Conservation (phyloP, 1,140 invertebrate genomes). For the Batillaria attramentaria region DNA sequence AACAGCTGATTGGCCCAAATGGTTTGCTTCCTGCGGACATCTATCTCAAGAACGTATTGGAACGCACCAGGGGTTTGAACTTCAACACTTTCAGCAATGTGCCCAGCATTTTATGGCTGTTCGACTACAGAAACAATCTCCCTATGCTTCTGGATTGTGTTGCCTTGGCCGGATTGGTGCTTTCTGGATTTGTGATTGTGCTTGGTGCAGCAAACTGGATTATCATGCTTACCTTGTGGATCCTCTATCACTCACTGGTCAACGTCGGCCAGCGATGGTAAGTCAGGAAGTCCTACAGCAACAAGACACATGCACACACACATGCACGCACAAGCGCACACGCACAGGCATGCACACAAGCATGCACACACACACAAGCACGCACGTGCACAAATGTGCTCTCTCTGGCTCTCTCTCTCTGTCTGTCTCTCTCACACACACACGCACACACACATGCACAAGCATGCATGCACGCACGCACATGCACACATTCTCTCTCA, state of each 20-base stretch:
- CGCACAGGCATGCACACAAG: no score
- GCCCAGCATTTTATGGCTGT: constrained; percentile 69
- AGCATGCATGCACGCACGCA: no score
- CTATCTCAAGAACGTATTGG: constrained; percentile 55
- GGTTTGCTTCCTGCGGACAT: constrained; percentile 70
- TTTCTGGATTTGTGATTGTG: constrained; percentile 66
- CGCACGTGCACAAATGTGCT: no score
- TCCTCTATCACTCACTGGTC: constrained; percentile 72
- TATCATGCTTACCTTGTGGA: constrained; percentile 69
- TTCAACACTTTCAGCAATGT: constrained; percentile 42
- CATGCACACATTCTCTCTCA: no score
- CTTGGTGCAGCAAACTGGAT: constrained; percentile 70
- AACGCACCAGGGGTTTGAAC: constrained; percentile 33
- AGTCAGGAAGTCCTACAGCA: no score
- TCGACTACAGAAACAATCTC: constrained; percentile 66
- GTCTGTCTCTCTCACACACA: no score
- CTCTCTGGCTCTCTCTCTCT: no score
- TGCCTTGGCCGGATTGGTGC: constrained; percentile 62
- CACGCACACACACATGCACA: no score
- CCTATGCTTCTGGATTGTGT: constrained; percentile 65
- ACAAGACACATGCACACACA: no score
- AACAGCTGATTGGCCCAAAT: constrained; percentile 67
- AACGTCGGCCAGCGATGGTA: constrained; percentile 71
- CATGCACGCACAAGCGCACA: no score
- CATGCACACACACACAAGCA: no score